A percentile compares a stretch with the other conserved stretches of the same genome.
phyloP scores from a whole-genome alignment of 37 sponge, comb jelly and placozoan genomes.

The Chondrosia reniformis region DNA sequence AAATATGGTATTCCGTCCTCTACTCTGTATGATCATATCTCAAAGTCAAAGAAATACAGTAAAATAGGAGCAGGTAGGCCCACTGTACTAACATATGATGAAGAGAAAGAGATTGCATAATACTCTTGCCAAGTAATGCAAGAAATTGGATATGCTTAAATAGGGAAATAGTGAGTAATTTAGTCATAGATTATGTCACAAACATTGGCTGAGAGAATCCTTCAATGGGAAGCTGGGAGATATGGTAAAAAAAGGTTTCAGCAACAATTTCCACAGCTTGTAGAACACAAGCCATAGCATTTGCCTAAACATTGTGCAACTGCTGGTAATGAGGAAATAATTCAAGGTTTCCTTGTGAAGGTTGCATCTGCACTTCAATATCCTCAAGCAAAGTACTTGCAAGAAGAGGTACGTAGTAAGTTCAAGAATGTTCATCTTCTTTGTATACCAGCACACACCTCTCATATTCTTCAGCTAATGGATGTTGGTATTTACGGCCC shows the following conservation, averaged over 20 bases:
- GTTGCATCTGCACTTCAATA: constrained; percentile 34
- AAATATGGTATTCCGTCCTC: too few relatives aligned
- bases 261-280: constrained; percentile 1
- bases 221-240: too few relatives aligned
- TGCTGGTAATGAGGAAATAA: not conserved
- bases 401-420: constrained; percentile 25
- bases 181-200: constrained; percentile 7
- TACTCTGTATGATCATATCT: not conserved
- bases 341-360: not conserved
- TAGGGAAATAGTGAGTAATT: not conserved
- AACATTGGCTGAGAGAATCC: not conserved
- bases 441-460: constrained; percentile 60
- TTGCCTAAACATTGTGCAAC: not conserved
- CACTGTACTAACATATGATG: not conserved
- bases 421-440: constrained; percentile 49
- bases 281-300: not conserved
- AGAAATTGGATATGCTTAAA: constrained; percentile 1
- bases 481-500: constrained; percentile 54
- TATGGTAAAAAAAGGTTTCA: not conserved
- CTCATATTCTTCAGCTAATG: constrained; percentile 44
- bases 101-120: not conserved
- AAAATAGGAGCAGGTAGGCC: not conserved
- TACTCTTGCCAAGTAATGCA: constrained; percentile 15
- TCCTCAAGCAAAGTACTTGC: constrained; percentile 20
- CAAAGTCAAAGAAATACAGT: not conserved